phyloP scores from a whole-genome alignment of 1,140 invertebrate genomes.

The Rhopalosiphum padi region DNA sequence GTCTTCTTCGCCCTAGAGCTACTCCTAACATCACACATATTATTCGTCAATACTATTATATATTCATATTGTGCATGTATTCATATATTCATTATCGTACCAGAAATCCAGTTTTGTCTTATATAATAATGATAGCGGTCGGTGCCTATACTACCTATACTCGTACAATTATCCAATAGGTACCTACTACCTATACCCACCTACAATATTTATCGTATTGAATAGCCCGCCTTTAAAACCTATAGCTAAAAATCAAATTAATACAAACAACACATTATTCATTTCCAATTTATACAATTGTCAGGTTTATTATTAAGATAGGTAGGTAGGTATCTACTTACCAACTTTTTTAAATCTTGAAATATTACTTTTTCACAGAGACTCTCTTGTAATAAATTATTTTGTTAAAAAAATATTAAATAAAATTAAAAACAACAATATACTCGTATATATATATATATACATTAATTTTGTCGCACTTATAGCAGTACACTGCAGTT shows the following conservation, averaged over 20 bases:
- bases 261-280: background rate
- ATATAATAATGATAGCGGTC: background rate
- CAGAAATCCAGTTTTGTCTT: background rate
- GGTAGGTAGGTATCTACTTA: background rate
- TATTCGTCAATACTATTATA: background rate
- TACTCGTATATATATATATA: too few relatives aligned
- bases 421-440: background rate
- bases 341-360: constrained; percentile 19
- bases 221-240: background rate
- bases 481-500: background rate
- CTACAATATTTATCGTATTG: background rate
- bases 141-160: background rate
- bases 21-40: background rate
- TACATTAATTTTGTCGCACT: background rate
- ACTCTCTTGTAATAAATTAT: background rate
- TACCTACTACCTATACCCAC: background rate
- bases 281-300: background rate
- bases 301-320: background rate
- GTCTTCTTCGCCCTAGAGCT: background rate
- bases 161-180: background rate
- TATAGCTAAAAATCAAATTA: background rate
- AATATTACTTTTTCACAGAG: background rate
- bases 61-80: background rate
- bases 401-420: background rate
- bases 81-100: background rate